Percentiles rank a stretch among this genome's conserved stretches.
These are phyloP conservation scores for Cyclina sinensis DNA, from an alignment of 1,140 invertebrate species.

Conservation along the genomic window DNA sequence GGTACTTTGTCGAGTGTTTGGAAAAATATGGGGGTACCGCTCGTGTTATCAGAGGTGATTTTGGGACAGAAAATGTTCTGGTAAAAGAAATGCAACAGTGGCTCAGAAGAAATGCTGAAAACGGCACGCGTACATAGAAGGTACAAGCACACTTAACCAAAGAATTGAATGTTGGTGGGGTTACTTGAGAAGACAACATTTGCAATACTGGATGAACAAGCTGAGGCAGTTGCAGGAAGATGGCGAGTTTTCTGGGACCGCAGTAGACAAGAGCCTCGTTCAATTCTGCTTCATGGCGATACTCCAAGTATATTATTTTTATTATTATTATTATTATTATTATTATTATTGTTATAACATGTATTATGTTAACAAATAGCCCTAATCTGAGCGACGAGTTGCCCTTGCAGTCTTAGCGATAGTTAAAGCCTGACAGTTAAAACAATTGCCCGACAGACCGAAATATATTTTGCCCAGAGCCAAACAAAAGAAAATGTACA, in stretches of 20 bases:
- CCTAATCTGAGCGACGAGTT: conserved; percentile 10
- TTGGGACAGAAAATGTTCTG: conserved; percentile 35
- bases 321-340: conserved; percentile 24
- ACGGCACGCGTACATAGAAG: conserved; percentile 26
- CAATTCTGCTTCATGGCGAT: conserved; percentile 33
- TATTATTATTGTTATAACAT: too few species aligned
- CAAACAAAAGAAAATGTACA: conserved; percentile 13
- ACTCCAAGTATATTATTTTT: conserved; percentile 10
- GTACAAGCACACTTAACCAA: conserved; percentile 42
- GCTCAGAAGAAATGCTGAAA: conserved; percentile 23
- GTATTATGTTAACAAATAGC: conserved; percentile 30
- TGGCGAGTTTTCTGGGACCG: conserved; percentile 16
- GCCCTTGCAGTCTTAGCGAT: neutral
- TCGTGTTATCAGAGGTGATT: conserved; percentile 41
- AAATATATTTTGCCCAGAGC: neutral
- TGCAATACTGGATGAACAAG: conserved; percentile 27
- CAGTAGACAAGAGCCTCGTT: conserved; percentile 29
- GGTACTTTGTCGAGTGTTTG: conserved; percentile 25
- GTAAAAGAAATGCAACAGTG: conserved; percentile 22
- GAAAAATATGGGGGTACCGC: conserved; percentile 3
- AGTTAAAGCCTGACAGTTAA: conserved; percentile 34
- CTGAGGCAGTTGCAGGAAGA: conserved; percentile 31
- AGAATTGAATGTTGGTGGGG: too few species aligned
- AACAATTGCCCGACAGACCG: conserved; percentile 20
- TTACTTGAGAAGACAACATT: conserved; percentile 28